Evolutionary conservation across 1,140 invertebrate species (phyloP), one percentile per base, ranked within the genome.

Genomic region (Bombyx mandarina): DNA sequence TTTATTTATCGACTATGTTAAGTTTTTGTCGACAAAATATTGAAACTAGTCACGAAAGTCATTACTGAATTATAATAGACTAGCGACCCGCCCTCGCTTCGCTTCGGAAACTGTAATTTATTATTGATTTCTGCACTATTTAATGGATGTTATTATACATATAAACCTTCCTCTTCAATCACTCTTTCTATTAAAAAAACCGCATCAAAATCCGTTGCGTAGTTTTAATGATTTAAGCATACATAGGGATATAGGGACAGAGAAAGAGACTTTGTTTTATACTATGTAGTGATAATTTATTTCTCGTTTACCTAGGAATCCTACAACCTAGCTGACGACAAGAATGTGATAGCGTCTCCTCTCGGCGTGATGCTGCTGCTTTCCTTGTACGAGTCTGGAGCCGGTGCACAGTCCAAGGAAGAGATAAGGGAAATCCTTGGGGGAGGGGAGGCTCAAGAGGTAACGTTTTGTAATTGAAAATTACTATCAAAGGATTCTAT

Each of bases 341-440:
- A 69, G 56, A 75, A 73, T 45, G 58, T 75, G 3, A 56, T 75
- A 0, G 45, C 66, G 1, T 75, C 73, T 0, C 73, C 73, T n/a
- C 52, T 75, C 6, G 67, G 70, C 0, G 62, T 66, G 0, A 52
- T 73, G 52, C 51, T 60, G 6, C 59, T 73, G 7, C 65, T 75
- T 1, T 60, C 70, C 0, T 22, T 75, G 12, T 73, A 65, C 45
- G 61, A 64, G 1, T n/a, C 48, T 4, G 73, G 66, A 0, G 60
- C 66, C 8, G 63, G 65, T 6, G 61, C 45, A 8, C 12, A 54
- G 7, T 60, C 51, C 47, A 59, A 62, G 43, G 46, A 65, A 9
- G 67, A 75, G 57, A 69, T 75, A 35, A 57, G 42, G 46, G 51
- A 47, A 7, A 58, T 65, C 8, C 48, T 71, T 5, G 66, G 66